These are phyloP conservation scores for Mormoops blainvillei DNA, from an alignment of 2,113 vertebrate species.

Conservation along the genomic window DNA sequence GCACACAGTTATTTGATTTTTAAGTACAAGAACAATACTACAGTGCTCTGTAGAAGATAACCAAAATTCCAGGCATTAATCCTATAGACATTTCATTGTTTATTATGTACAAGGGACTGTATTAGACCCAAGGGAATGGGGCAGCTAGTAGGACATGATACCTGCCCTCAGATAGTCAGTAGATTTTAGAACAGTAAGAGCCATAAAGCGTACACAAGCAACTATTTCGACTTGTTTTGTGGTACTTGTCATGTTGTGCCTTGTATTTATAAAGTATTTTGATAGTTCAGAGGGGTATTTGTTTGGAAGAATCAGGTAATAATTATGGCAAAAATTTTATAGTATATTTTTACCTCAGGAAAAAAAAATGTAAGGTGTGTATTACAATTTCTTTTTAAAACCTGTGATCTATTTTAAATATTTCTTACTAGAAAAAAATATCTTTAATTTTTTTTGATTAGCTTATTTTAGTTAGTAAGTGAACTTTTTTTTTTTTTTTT, in stretches of 20 bases:
- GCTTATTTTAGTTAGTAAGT: background rate
- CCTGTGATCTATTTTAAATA: background rate
- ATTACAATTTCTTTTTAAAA: background rate
- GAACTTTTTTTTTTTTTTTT: background rate
- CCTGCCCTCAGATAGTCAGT: background rate
- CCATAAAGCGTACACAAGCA: background rate
- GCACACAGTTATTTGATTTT: background rate
- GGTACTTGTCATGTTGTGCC: background rate
- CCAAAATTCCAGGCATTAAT: background rate
- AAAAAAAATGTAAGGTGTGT: background rate
- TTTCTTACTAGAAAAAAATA: background rate
- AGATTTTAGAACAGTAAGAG: background rate
- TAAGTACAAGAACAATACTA: background rate
- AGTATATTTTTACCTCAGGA: background rate
- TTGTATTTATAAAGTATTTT: background rate
- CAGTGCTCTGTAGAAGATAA: background rate
- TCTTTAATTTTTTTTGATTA: background rate
- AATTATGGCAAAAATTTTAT: background rate
- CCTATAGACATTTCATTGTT: background rate
- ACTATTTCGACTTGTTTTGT: background rate
- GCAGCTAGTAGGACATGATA: too few relatives aligned
- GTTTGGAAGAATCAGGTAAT: background rate
- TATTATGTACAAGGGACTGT: background rate
- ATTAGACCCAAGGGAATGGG: background rate
- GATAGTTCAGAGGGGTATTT: background rate